A percentile compares a stretch with the other conserved stretches of the same genome.
Evolutionary conservation across 2,797 vertebrate genomes (phyloP).

Genomic region (Nyctalus aviator): DNA sequence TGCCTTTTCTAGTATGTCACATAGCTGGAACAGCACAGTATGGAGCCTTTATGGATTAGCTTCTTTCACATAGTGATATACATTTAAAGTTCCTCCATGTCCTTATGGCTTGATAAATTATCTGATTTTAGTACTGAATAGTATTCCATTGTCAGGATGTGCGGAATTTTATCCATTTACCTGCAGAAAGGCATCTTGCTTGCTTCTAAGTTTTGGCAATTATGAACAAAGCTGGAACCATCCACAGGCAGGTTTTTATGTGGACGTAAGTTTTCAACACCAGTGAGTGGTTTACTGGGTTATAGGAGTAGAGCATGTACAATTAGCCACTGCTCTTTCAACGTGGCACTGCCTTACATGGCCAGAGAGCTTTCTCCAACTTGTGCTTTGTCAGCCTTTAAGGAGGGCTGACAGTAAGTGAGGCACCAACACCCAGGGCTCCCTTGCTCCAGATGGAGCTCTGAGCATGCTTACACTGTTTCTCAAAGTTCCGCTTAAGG

Average conservation of each 20-base stretch:
- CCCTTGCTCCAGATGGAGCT: fast-evolving
- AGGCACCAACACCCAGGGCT: not conserved
- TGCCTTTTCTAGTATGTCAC: not conserved
- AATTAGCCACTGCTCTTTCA: not conserved
- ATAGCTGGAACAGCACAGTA: not conserved
- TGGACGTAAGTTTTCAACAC: not conserved
- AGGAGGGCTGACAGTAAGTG: not conserved
- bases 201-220: not conserved
- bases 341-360: not conserved
- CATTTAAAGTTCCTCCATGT: not conserved
- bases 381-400: not conserved
- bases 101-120: not conserved
- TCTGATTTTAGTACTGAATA: not conserved
- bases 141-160: not conserved
- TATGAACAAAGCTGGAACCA: not conserved
- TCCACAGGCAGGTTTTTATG: not conserved
- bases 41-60: not conserved
- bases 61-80: not conserved
- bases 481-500: not conserved
- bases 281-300: not conserved
- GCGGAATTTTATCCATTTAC: not conserved
- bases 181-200: not conserved
- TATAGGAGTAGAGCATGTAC: not conserved
- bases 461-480: not conserved
- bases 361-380: not conserved